A percentile compares a stretch with the other conserved stretches of the same genome.
Evolutionary conservation across 1,140 invertebrate genomes (phyloP).

Genomic region (Eufriesea mexicana): DNA sequence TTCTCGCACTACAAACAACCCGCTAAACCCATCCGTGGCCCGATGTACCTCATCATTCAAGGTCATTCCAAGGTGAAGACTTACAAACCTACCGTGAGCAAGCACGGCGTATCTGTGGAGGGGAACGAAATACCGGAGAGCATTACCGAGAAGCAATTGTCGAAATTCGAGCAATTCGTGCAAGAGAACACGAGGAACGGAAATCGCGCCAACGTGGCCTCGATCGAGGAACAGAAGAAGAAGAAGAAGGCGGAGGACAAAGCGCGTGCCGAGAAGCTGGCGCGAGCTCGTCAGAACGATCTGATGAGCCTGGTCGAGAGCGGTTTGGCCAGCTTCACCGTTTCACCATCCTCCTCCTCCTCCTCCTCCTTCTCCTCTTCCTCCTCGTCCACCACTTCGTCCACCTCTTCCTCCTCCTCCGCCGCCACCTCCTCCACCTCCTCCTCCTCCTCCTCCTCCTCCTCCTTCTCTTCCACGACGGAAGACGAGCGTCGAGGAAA

Average conservation of each 20-base stretch:
- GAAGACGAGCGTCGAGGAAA: slow-evolving; percentile 55
- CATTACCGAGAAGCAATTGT: slow-evolving; percentile 60
- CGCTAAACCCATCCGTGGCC: slow-evolving; percentile 84
- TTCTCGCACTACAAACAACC: slow-evolving; percentile 87
- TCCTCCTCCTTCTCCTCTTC: no score
- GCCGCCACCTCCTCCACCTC: slow-evolving; percentile 12
- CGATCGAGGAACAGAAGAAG: background rate
- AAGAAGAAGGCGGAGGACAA: slow-evolving; percentile 59
- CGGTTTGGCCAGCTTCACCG: slow-evolving; percentile 68
- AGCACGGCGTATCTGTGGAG: slow-evolving; percentile 72
- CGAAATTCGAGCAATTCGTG: slow-evolving; percentile 72
- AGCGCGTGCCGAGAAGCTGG: slow-evolving; percentile 54
- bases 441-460: no score
- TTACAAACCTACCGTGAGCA: slow-evolving; percentile 86
- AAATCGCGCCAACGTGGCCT: background rate
- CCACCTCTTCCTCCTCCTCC: background rate
- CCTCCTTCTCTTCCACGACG: slow-evolving; percentile 17
- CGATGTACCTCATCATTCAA: slow-evolving; percentile 91
- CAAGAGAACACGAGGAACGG: slow-evolving; percentile 67
- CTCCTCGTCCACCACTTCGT: no score
- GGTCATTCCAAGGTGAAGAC: slow-evolving; percentile 92
- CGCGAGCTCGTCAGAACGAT: slow-evolving; percentile 48
- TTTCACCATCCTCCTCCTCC: slow-evolving; percentile 36
- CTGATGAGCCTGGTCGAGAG: slow-evolving; percentile 71
- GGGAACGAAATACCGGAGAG: slow-evolving; percentile 63